A percentile compares a stretch with the other conserved stretches of the same genome.
Conservation (phyloP, 1,140 invertebrate species). For the Drosophila athabasca region DNA sequence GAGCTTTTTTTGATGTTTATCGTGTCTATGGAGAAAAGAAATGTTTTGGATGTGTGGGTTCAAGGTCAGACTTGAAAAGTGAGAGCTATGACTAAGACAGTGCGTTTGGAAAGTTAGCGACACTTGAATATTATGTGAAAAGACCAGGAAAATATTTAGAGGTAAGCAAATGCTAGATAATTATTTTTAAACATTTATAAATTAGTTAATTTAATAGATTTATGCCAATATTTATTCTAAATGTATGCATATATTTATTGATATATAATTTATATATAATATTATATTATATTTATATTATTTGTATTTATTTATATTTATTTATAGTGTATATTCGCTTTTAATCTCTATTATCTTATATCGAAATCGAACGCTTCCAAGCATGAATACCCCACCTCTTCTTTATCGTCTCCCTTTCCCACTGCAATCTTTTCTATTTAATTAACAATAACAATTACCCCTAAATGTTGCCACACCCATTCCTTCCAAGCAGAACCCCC, state of each 20-base stretch:
- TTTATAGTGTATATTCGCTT: too few species aligned
- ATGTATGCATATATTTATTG: too few species aligned
- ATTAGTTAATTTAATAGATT: too few species aligned
- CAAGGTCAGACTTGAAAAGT: constrained; percentile 4
- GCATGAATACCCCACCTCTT: not conserved
- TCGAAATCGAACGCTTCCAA: too few species aligned
- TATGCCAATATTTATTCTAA: too few species aligned
- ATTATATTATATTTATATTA: too few species aligned
- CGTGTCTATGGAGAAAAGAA: not conserved
- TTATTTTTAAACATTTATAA: not conserved
- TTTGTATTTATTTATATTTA: too few species aligned
- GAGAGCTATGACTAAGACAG: too few species aligned
- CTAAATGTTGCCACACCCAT: constrained; percentile 3
- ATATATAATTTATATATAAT: too few species aligned
- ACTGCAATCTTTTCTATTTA: not conserved
- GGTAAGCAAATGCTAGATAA: too few species aligned
- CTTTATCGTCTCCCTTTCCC: not conserved
- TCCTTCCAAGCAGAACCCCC: not conserved
- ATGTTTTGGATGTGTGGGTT: not conserved
- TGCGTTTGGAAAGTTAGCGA: not conserved
- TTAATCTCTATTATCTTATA: too few species aligned
- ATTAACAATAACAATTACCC: constrained; percentile 47
- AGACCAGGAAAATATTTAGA: not conserved
- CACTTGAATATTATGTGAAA: not conserved
- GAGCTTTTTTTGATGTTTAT: constrained; percentile 10